Conservation (phyloP, 2,888 invertebrate genomes). For the Zygaena filipendulae region DNA sequence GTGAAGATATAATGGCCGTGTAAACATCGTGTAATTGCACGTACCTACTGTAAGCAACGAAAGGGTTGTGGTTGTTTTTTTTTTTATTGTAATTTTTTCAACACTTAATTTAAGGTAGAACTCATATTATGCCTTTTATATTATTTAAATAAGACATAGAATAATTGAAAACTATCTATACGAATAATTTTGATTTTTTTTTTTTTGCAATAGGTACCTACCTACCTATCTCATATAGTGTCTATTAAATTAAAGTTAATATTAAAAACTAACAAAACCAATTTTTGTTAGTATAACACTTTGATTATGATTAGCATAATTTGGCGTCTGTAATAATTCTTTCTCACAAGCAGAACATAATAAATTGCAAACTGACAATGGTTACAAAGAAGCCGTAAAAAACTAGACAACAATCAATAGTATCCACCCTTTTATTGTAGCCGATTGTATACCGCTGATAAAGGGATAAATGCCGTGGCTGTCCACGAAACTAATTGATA, state of each 20-base stretch:
- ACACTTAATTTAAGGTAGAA: too few species aligned
- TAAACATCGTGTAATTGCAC: constrained; percentile 63
- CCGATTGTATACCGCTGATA: constrained; percentile 54
- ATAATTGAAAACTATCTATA: too few species aligned
- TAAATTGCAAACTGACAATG: constrained; percentile 48
- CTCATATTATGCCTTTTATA: too few species aligned
- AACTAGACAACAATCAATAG: constrained; percentile 46
- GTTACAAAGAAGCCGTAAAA: constrained; percentile 32
- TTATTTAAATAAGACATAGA: too few species aligned
- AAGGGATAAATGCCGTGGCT: constrained; percentile 59
- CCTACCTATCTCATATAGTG: too few species aligned
- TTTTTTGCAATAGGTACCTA: too few species aligned
- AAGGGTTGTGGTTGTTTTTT: constrained; percentile 30
- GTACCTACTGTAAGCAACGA: constrained; percentile 51
- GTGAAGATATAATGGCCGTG: constrained; percentile 54
- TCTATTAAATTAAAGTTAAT: too few species aligned
- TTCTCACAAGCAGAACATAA: constrained; percentile 35
- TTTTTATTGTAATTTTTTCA: not conserved
- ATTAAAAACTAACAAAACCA: not conserved
- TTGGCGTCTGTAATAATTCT: too few species aligned
- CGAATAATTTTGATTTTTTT: too few species aligned
- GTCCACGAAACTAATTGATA: constrained; percentile 66
- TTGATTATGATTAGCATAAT: too few species aligned
- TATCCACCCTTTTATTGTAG: constrained; percentile 63
- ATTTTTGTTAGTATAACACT: constrained; percentile 21